Conservation (phyloP, 1,140 invertebrate genomes). For the Proctacanthus coquilletti region DNA sequence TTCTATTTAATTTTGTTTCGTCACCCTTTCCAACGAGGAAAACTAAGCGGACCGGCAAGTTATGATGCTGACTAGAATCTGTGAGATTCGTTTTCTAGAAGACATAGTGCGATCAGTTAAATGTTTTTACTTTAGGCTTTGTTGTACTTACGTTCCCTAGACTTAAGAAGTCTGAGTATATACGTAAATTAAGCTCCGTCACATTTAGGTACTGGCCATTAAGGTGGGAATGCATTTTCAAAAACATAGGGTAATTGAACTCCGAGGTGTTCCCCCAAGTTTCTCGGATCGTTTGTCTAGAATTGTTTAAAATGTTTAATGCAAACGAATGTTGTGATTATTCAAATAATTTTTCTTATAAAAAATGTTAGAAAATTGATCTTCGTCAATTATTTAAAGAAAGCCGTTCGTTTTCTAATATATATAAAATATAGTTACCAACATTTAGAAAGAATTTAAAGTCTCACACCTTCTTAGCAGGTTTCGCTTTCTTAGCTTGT, state of each 20-base stretch:
- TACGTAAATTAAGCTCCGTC: conserved; percentile 3
- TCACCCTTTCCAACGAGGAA: conserved; percentile 18
- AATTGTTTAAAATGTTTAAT: conserved; percentile 6
- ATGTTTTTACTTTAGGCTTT: conserved; percentile 19
- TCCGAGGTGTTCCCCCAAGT: conserved; percentile 56
- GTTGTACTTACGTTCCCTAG: conserved; percentile 21
- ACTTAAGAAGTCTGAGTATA: conserved; percentile 19
- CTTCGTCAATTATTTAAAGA: neutral
- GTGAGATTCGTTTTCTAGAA: neutral
- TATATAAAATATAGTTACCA: neutral
- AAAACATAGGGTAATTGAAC: conserved; percentile 35
- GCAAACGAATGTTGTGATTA: neutral
- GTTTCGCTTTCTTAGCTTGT: no score
- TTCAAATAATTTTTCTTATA: neutral
- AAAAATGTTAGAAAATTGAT: neutral
- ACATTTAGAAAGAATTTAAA: neutral
- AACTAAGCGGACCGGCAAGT: conserved; percentile 14
- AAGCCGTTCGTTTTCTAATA: neutral
- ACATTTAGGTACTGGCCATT: conserved; percentile 16
- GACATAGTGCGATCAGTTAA: conserved; percentile 5
- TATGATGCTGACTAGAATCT: conserved; percentile 1
- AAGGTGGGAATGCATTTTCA: conserved; percentile 18
- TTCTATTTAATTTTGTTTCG: conserved; percentile 12
- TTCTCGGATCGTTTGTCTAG: conserved; percentile 51
- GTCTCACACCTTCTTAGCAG: neutral